phyloP scores from a whole-genome alignment of 2,113 vertebrate genomes.

The Pimephales promelas region DNA sequence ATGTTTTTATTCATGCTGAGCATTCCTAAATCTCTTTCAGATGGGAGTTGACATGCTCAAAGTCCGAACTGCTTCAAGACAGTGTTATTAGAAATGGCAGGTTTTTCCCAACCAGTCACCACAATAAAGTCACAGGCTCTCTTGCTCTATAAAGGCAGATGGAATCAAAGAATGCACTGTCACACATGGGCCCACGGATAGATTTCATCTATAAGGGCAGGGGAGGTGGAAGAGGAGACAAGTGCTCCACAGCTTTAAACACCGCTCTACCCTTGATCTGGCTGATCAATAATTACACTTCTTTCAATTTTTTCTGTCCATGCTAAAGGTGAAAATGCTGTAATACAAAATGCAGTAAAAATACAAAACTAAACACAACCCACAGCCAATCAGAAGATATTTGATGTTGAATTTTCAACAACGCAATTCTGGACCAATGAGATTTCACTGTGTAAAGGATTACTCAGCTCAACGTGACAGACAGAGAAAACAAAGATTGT shows the following conservation, averaged over 20 bases:
- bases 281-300: background rate
- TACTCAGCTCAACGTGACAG: background rate
- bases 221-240: background rate
- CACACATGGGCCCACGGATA: conserved; percentile 14
- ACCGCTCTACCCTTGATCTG: conserved; percentile 14
- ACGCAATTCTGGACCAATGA: background rate
- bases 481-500: background rate
- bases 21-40: conserved; percentile 58
- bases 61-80: conserved; percentile 23
- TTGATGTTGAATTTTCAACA: background rate
- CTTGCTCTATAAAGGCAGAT: conserved; percentile 17
- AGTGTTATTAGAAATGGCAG: conserved; percentile 48
- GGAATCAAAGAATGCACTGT: conserved; percentile 45
- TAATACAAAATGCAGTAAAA: too few relatives aligned
- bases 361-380: background rate
- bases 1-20: conserved; percentile 56
- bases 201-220: conserved; percentile 16
- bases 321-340: background rate
- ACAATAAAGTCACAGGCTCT: conserved; percentile 50
- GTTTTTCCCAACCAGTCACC: conserved; percentile 39
- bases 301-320: background rate
- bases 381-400: background rate
- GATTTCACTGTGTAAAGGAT: background rate
- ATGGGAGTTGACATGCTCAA: conserved; percentile 52
- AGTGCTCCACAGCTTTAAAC: conserved; percentile 9